Base-by-base conservation (phyloP, 2,888 invertebrate species). In the Euspilapteryx auroguttella region DNA sequence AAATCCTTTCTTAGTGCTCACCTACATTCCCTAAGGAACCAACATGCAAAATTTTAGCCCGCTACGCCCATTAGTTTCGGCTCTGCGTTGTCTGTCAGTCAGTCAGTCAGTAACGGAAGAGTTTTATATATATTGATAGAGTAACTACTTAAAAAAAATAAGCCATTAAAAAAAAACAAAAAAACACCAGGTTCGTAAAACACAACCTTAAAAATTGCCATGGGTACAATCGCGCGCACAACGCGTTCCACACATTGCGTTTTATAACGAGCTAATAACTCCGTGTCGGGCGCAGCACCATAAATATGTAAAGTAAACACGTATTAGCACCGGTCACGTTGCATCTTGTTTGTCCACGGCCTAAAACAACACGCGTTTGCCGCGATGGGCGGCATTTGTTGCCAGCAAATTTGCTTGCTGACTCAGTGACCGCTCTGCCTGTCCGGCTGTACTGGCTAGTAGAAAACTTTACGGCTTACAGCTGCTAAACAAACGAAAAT, bases 341-440 rank as follows among this genome's bases (percentile, higher is more conserved):
- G 66, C 63, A 54, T 47, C 47, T 37, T 73, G 73, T 75, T 73
- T 75, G 64, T 46, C 39, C 48, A 55, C 47, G 61, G 56, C 73
- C 73, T 75, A 71, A 75, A 75, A 69, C 71, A 75, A 75, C 75
- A 75, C 49, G 61, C 61, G 68, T 68, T 63, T 69, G 69, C 62
- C 61, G 56, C 57, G 54, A 44, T 54, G 48, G 49, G 52, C 56
- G 55, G 53, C 65, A 65, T 66, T 68, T 65, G 71, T 65, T 56
- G 51, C 62, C 55, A 50, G 43, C 53, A 58, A 62, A 28, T 29
- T 59, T 61, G 62, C 52, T 47, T 46, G 73, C 73, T 71, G 73
- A 75, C 57, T 73, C 68, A 65, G 64, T 53, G 43, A 49, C 43
- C 38, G 34, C n/a, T n/a, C n/a, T n/a, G n/a, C n/a, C 36, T 25